A percentile compares a stretch with the other conserved stretches of the same genome.
phyloP scores from a whole-genome alignment of 2,797 vertebrate species.

The Halcyon badia region DNA sequence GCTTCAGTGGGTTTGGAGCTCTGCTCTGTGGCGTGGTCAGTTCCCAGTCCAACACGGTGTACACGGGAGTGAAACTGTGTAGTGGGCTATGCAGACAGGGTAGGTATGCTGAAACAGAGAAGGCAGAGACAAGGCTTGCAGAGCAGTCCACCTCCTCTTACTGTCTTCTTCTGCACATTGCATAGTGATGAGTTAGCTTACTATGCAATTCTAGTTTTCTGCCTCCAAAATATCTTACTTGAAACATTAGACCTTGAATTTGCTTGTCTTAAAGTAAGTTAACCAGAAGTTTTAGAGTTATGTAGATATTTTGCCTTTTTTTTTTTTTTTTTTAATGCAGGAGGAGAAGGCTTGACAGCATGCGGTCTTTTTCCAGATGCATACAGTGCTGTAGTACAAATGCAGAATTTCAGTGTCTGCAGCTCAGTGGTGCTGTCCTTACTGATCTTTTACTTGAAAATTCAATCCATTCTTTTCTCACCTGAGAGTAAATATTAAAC shows the following conservation, averaged over 20 bases:
- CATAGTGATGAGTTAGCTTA: background rate
- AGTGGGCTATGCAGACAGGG: no score
- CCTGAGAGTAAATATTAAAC: background rate
- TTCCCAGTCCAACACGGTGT: background rate
- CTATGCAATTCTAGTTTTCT: background rate
- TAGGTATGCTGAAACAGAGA: background rate
- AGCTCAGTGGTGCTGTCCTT: background rate
- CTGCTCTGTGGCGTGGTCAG: background rate
- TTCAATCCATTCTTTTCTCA: background rate
- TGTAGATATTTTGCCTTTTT: background rate
- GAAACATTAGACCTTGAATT: background rate
- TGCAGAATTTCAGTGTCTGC: background rate
- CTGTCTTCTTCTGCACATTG: background rate
- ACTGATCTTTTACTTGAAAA: background rate
- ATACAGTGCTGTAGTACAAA: background rate
- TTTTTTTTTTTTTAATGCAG: background rate
- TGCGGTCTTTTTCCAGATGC: background rate
- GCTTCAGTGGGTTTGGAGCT: background rate
- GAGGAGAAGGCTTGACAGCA: background rate
- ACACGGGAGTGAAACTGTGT: background rate
- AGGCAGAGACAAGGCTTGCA: background rate
- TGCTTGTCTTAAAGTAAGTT: background rate
- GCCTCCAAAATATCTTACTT: background rate
- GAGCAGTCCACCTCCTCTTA: background rate
- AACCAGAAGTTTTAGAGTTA: background rate